Evolutionary conservation across 2,888 invertebrate species (phyloP).

Genomic region (Trissolcus brochymenae): DNA sequence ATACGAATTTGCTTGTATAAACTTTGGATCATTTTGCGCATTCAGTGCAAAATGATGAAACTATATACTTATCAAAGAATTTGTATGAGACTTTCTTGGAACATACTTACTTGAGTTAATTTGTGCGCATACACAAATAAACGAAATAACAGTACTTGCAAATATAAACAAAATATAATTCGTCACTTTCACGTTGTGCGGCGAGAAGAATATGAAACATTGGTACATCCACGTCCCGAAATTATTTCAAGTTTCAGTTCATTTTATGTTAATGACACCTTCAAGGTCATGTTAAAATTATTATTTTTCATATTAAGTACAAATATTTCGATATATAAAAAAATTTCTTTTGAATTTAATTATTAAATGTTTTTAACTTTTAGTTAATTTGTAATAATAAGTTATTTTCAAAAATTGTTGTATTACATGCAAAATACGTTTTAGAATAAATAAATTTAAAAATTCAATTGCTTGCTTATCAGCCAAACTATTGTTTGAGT

Average conservation of each 20-base stretch:
- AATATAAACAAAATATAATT: constrained; percentile 42
- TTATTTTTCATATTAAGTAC: too few species aligned
- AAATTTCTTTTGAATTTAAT: too few species aligned
- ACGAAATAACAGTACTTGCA: constrained; percentile 39
- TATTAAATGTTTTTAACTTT: not conserved
- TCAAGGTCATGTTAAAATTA: not conserved
- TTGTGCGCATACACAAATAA: constrained; percentile 6
- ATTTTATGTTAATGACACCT: constrained; percentile 10
- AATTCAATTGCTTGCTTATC: too few species aligned
- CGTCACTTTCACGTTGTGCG: constrained; percentile 41
- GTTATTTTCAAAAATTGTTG: too few species aligned
- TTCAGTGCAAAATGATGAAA: not conserved
- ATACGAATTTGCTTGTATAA: not conserved
- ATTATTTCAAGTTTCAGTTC: not conserved
- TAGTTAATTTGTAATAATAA: too few species aligned
- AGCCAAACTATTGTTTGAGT: too few species aligned
- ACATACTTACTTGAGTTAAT: constrained; percentile 3
- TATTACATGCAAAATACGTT: too few species aligned
- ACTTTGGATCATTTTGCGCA: not conserved
- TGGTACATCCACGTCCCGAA: constrained; percentile 7
- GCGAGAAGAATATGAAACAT: constrained; percentile 19
- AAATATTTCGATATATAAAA: too few species aligned
- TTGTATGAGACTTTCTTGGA: constrained; percentile 18
- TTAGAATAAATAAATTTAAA: too few species aligned
- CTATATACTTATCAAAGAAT: constrained; percentile 1